A percentile compares a stretch with the other conserved stretches of the same genome.
Evolutionary conservation across 2,888 invertebrate genomes (phyloP).

Genomic region (Anoplius nigerrimus): DNA sequence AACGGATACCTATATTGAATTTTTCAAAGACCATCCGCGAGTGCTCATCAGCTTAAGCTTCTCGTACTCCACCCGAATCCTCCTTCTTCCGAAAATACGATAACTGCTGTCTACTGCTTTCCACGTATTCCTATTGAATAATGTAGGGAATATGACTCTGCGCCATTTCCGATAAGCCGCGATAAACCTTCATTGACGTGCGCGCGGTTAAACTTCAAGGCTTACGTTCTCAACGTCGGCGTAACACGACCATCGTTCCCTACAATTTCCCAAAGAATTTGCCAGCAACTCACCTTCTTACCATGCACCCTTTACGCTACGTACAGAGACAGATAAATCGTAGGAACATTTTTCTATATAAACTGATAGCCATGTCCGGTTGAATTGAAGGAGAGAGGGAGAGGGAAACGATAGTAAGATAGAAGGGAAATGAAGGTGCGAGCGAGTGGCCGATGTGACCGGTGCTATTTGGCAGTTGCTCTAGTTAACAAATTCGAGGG

Average conservation of each 20-base stretch:
- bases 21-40: not conserved
- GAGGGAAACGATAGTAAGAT: too few relatives aligned
- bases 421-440: too few relatives aligned
- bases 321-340: too few relatives aligned
- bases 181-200: constrained; percentile 48
- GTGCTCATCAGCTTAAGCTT: not conserved
- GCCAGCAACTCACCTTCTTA: too few relatives aligned
- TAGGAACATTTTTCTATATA: too few relatives aligned
- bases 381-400: too few relatives aligned
- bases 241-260: too few relatives aligned
- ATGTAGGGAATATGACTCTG: constrained; percentile 40
- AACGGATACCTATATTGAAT: not conserved
- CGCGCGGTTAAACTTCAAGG: constrained; percentile 47
- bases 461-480: constrained; percentile 57
- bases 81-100: not conserved
- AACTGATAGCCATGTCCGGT: too few relatives aligned
- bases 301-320: too few relatives aligned
- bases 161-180: constrained; percentile 40
- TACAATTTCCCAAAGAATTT: too few relatives aligned
- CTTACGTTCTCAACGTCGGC: constrained; percentile 6
- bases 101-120: constrained; percentile 6
- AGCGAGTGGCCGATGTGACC: constrained; percentile 18
- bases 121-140: constrained; percentile 39
- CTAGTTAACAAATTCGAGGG: constrained; percentile 55
- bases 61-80: not conserved